Conservation (phyloP, 1,140 invertebrate species). For the Akabosia matsudoensis region DNA sequence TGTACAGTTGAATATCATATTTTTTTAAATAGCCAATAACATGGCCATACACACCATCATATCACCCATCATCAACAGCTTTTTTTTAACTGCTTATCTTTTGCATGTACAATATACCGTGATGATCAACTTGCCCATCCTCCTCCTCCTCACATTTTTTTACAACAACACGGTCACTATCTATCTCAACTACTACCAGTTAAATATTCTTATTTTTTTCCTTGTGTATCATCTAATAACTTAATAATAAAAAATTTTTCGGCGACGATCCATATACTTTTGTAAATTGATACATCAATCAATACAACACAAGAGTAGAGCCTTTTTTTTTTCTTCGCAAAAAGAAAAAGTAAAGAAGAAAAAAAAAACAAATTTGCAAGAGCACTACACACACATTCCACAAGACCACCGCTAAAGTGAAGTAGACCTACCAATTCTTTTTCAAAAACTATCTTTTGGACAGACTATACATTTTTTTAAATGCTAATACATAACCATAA, state of each 20-base stretch:
- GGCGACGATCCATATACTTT: neutral
- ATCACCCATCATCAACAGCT: neutral
- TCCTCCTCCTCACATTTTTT: slow-evolving; percentile 12
- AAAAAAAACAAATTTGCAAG: too few relatives aligned
- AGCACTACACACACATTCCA: neutral
- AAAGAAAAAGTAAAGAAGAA: too few relatives aligned
- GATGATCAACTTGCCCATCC: neutral
- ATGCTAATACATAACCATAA: too few relatives aligned
- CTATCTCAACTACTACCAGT: neutral
- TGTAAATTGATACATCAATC: too few relatives aligned
- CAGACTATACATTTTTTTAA: too few relatives aligned
- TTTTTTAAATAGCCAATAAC: too few relatives aligned
- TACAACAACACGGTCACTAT: neutral
- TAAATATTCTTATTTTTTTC: neutral
- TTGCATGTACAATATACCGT: neutral
- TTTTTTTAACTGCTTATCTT: neutral
- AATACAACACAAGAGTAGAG: too few relatives aligned
- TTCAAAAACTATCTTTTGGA: too few relatives aligned
- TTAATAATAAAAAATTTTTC: neutral
- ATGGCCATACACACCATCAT: neutral
- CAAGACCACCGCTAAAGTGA: neutral
- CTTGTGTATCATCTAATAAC: neutral
- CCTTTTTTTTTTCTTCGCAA: too few relatives aligned
- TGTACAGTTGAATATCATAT: too few relatives aligned
- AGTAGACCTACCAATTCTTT: too few relatives aligned